phyloP scores from a whole-genome alignment of 2,113 vertebrate genomes.

The Phoxinus phoxinus region DNA sequence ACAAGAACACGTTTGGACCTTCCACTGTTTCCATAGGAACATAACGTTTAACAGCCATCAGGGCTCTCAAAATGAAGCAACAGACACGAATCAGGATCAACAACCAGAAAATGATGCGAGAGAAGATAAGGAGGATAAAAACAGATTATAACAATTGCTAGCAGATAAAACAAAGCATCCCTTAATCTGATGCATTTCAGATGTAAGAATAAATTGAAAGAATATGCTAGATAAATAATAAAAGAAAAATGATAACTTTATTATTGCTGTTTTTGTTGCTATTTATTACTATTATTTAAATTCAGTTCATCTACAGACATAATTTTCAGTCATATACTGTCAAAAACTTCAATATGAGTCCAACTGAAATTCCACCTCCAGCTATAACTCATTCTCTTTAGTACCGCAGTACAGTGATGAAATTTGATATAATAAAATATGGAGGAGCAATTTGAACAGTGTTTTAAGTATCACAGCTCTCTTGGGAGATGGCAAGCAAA shows the following conservation, averaged over 20 bases:
- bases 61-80: constrained; percentile 57
- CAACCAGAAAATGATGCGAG: not conserved
- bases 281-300: not conserved
- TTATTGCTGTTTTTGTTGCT: not conserved
- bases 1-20: constrained; percentile 67
- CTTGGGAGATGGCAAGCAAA: constrained; percentile 11
- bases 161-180: not conserved
- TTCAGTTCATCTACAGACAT: not conserved
- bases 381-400: constrained; percentile 6
- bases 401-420: not conserved
- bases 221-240: not conserved
- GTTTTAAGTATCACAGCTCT: constrained; percentile 18
- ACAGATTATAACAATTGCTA: not conserved
- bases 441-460: not conserved
- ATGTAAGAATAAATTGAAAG: not conserved
- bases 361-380: not conserved
- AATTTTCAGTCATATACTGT: not conserved
- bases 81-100: constrained; percentile 1
- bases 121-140: constrained; percentile 4
- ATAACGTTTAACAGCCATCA: constrained; percentile 55
- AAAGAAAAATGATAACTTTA: not conserved
- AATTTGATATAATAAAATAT: constrained; percentile 25
- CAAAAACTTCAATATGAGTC: not conserved
- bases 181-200: not conserved
- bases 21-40: constrained; percentile 76